Percentiles rank a stretch among this genome's conserved stretches.
phyloP scores from a whole-genome alignment of 2,113 vertebrate genomes.

The Phyllostomus hastatus region DNA sequence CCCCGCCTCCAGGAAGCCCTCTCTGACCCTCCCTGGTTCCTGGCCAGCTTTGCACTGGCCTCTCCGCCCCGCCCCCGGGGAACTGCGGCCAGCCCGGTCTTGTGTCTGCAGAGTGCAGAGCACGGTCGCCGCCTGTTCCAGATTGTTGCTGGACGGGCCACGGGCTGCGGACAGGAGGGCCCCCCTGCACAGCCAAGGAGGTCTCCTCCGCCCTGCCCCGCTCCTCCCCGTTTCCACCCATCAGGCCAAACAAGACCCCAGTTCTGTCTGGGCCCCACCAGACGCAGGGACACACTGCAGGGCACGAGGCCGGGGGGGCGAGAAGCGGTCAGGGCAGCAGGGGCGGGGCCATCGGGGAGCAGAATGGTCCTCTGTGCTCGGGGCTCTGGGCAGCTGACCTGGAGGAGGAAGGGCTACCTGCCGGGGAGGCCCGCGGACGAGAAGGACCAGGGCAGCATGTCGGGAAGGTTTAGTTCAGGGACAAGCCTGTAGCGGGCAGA shows the following conservation, averaged over 20 bases:
- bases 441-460: neutral
- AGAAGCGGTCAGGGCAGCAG: fast-evolving
- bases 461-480: neutral
- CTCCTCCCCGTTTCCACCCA: neutral
- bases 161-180: neutral
- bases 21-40: neutral
- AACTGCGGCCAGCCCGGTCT: neutral
- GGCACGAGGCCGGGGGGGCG: neutral
- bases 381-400: neutral
- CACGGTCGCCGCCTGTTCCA: neutral
- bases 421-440: neutral
- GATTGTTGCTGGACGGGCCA: neutral
- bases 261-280: neutral
- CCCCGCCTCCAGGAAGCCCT: neutral
- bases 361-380: neutral
- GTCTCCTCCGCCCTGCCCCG: neutral
- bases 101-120: neutral
- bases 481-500: neutral
- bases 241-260: neutral
- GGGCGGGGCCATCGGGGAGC: fast-evolving
- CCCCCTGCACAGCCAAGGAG: neutral
- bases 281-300: neutral
- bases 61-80: neutral
- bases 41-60: neutral
- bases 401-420: neutral